Evolutionary conservation across 1,140 invertebrate species (phyloP), one percentile per base, ranked within the genome.

Genomic region (Drosophila leontia): DNA sequence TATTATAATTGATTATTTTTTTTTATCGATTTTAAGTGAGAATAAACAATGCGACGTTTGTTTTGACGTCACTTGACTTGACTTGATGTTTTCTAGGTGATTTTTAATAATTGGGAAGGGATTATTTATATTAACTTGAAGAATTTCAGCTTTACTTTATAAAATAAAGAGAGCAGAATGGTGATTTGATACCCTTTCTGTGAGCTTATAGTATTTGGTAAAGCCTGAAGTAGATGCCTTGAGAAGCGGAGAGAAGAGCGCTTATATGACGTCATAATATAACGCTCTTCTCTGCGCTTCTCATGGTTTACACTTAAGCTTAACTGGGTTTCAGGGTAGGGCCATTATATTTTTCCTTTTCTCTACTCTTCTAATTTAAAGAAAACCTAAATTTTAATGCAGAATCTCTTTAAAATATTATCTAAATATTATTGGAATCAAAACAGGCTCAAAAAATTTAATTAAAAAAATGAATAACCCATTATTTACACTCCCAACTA

Each of bases 41-140:
- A 75, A 75, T 75, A 75, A 63, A 75, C 70, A 41, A 48, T 62
- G 69, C 41, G 56, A 74, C 70, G 71, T 72, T 63, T 37, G 39
- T 75, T 75, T 75, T 75, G 71, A 75, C 71, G 70, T 72, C 70
- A 75, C 32, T 29, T 32, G 26, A 75, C 37, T 11, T 51, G 17
- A 41, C 7, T 15, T 48, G 47, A 23, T 15, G 13, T 48, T 26
- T 15, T 8, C 11, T 4, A 3, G 13, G 7, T 26, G 19, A 3
- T 51, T 62, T 47, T 23, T 32, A 29, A 3, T 32, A 53, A 35
- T 9, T 23, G 29, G 12, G 26, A n/a, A n/a, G 26, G 0, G 4
- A n/a, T 26, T 26, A 12, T 13, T 19, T 12, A 6, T 53, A 19
- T 35, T 53, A 13, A 48, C 23, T 34, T 23, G 11, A 8, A 8